Conservation (phyloP, 2,113 vertebrate genomes). For the Phocoena sinus region DNA sequence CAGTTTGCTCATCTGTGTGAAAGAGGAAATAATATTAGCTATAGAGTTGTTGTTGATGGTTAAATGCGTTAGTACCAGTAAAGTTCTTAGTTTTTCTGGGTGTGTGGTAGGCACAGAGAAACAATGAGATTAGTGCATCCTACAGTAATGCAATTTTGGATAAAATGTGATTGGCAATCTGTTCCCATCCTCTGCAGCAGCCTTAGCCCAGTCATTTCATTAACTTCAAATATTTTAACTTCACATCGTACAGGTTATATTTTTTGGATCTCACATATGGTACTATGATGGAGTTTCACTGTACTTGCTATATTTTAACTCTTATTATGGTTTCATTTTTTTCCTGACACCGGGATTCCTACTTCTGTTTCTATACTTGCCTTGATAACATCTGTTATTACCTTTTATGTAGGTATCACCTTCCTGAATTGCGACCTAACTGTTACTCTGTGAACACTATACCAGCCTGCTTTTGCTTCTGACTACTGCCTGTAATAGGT, state of each 20-base stretch:
- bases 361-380: not conserved
- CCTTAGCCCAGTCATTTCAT: not conserved
- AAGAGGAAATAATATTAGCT: not conserved
- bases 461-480: not conserved
- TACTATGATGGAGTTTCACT: not conserved
- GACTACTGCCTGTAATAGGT: not conserved
- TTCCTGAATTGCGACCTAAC: not conserved
- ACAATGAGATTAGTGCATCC: not conserved
- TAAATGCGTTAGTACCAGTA: not conserved
- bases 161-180: not conserved
- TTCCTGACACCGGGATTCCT: not conserved
- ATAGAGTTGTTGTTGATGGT: not conserved
- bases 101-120: not conserved
- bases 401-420: not conserved
- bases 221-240: not conserved
- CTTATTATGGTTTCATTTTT: not conserved
- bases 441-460: not conserved
- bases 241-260: not conserved
- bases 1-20: not conserved
- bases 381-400: slow-evolving; percentile 6
- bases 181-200: not conserved
- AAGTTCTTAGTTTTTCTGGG: not conserved
- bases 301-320: not conserved
- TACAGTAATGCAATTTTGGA: not conserved
- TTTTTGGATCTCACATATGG: not conserved